Percentiles rank a stretch among this genome's conserved stretches.
Evolutionary conservation across 2,888 invertebrate genomes (phyloP).

Genomic region (Yponomeuta evonymella): DNA sequence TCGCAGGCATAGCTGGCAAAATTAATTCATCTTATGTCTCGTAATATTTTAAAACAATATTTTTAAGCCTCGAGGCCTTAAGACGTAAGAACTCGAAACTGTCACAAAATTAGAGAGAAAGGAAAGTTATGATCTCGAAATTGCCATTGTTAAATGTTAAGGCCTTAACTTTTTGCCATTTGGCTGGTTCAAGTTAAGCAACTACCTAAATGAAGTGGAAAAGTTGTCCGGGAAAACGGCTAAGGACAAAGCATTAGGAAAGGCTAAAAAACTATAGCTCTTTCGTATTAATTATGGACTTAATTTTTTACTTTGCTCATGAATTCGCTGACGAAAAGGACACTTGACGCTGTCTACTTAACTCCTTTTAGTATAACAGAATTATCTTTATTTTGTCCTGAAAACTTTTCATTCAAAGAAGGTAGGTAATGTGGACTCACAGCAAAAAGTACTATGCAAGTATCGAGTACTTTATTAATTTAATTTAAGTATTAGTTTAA

Average conservation of each 20-base stretch:
- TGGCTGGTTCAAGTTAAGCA: conserved; percentile 65
- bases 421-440: no score
- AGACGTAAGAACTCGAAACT: conserved; percentile 47
- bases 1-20: not conserved
- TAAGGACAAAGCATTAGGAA: conserved; percentile 14
- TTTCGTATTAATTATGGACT: not conserved
- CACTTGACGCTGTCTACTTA: no score
- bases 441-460: no score
- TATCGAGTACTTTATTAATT: no score
- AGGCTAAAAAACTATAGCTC: not conserved
- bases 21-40: not conserved
- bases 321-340: no score
- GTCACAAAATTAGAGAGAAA: conserved; percentile 46
- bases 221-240: conserved; percentile 61
- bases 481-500: no score
- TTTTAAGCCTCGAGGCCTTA: conserved; percentile 15
- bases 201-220: conserved; percentile 74
- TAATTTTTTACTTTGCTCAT: not conserved
- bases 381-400: no score
- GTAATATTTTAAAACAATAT: conserved; percentile 5
- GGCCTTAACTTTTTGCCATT: conserved; percentile 65
- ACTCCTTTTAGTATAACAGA: no score
- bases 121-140: conserved; percentile 55
- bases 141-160: conserved; percentile 74
- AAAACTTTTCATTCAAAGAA: no score